Evolutionary conservation across 2,888 invertebrate species (phyloP), one percentile per base, ranked within the genome.

Genomic region (Ommatoiulus sabulosus): DNA sequence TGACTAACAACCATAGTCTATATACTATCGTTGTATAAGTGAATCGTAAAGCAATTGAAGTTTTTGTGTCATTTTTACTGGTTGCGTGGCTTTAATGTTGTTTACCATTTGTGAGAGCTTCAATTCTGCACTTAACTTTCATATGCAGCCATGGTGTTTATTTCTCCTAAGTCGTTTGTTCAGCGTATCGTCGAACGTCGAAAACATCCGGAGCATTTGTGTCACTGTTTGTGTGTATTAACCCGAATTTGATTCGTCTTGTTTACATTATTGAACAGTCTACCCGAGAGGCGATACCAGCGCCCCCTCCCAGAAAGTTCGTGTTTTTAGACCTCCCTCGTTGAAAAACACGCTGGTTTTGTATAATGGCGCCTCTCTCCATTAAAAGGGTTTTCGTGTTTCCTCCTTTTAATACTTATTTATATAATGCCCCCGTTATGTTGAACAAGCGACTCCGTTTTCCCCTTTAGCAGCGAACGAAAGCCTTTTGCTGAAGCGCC

Each of bases 391-490:
- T 63, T 63, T 63, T 17, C 63, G 63, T 63, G 63, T 63, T 63
- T 63, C 63, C 63, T n/a, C 63, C 63, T 63, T 63, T 63, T 63
- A 63, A 63, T 63, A n/a, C 63, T 63, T n/a, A 63, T 63, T 63
- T 63, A 63, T 63, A n/a, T 63, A 63, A 63, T 63, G 63, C 63
- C 15, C 10, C n/a, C n/a, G 46, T n/a, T n/a, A n/a, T 63, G 63
- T 63, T 17, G 63, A 63, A 63, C 63, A 63, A 5, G n/a, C 63
- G 12, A 63, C n/a, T 12, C 17, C 63, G 63, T 63, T 63, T n/a
- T 17, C 63, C 46, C 8, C 46, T 46, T 46, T 46, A 46, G 8
- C n/a, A n/a, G 46, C 8, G n/a, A n/a, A n/a, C 3, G n/a, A 63
- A 63, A 17, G 63, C n/a, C 63, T 63, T 63, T 2, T n/a, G 63